phyloP scores from a whole-genome alignment of 35 echinoderm and acorn worm species.

The Lytechinus variegatus region DNA sequence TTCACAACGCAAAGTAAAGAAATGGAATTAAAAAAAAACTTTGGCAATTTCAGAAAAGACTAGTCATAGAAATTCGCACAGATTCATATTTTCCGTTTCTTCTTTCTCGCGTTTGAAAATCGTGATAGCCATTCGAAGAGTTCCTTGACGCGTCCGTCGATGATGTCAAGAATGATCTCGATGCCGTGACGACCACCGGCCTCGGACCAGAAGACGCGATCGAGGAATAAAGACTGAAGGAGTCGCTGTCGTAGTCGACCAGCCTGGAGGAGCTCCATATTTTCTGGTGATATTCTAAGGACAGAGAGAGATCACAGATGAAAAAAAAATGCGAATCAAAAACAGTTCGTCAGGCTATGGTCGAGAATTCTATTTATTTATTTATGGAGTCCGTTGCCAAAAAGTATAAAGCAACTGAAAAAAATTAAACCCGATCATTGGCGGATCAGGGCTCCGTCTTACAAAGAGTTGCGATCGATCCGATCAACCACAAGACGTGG shows the following conservation, averaged over 20 bases:
- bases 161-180: conserved; percentile 62
- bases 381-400: too few species aligned
- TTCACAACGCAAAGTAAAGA: neutral
- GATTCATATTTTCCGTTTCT: neutral
- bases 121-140: neutral
- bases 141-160: conserved; percentile 50
- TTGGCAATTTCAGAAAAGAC: neutral
- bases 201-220: conserved; percentile 66
- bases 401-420: too few species aligned
- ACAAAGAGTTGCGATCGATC: too few species aligned
- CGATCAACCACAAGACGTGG: too few species aligned
- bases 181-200: conserved; percentile 62
- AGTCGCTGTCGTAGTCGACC: conserved; percentile 52
- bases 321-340: too few species aligned
- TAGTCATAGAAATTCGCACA: neutral
- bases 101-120: neutral
- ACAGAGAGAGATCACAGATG: neutral
- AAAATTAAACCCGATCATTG: too few species aligned
- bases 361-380: too few species aligned
- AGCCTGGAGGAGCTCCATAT: conserved; percentile 35
- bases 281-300: conserved; percentile 47
- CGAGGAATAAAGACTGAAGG: conserved; percentile 61
- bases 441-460: too few species aligned
- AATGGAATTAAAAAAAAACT: neutral
- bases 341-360: too few species aligned